Conservation (phyloP, 2,113 vertebrate genomes). For the Nettapus auritus region DNA sequence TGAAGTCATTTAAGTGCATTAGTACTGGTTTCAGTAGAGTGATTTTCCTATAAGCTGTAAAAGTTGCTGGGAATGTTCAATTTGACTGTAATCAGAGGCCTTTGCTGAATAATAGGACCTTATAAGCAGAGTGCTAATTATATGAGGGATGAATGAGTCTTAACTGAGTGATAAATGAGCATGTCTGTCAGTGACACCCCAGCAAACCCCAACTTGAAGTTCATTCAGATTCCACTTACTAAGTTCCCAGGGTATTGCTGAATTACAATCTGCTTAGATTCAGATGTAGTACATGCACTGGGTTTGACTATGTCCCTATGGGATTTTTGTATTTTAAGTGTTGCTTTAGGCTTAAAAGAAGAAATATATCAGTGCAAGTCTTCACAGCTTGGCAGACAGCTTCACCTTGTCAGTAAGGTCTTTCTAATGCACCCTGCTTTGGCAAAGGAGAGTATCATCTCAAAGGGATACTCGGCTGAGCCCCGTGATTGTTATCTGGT, state of each 20-base stretch:
- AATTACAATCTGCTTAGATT: neutral
- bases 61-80: neutral
- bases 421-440: neutral
- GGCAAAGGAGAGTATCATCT: neutral
- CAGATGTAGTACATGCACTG: neutral
- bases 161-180: slow-evolving; percentile 6
- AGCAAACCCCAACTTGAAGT: neutral
- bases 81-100: neutral
- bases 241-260: neutral
- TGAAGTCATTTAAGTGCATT: neutral
- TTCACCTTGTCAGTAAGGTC: neutral
- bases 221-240: neutral
- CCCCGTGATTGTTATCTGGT: neutral
- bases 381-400: neutral
- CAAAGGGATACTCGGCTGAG: neutral
- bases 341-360: slow-evolving; percentile 15
- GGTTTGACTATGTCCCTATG: neutral
- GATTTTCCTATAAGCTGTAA: slow-evolving; percentile 4
- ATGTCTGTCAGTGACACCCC: neutral
- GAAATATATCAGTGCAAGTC: neutral
- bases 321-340: neutral
- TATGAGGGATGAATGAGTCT: neutral
- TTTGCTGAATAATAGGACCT: neutral
- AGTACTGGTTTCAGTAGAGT: neutral
- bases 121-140: slow-evolving; percentile 8